phyloP scores from a whole-genome alignment of 2,888 invertebrate species.

The Clunio marinus region DNA sequence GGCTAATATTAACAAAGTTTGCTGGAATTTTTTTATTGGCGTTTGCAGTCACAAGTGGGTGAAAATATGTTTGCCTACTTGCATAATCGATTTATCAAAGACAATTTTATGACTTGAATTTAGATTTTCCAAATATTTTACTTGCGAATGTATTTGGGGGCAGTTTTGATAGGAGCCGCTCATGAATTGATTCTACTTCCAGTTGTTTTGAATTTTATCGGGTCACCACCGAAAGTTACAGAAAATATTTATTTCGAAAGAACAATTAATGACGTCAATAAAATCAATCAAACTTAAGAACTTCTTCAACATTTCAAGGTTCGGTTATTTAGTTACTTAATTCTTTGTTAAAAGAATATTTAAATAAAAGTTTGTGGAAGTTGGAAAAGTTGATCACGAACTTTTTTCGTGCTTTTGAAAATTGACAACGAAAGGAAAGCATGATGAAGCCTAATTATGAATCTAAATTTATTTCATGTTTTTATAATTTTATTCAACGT shows the following conservation, averaged over 20 bases:
- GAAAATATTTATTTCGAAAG: too few species aligned
- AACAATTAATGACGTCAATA: neutral
- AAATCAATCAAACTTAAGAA: neutral
- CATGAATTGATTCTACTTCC: conserved; percentile 92
- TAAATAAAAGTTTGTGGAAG: too few species aligned
- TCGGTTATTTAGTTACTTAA: too few species aligned
- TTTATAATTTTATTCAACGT: too few species aligned
- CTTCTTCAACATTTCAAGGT: neutral
- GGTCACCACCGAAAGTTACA: conserved; percentile 45
- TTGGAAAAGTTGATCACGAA: too few species aligned
- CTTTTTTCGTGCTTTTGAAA: too few species aligned
- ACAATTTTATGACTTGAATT: neutral
- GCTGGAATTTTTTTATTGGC: conserved; percentile 84
- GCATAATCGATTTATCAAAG: neutral
- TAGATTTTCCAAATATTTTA: conserved; percentile 80
- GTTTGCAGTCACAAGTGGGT: conserved; percentile 81
- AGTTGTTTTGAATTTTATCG: conserved; percentile 77
- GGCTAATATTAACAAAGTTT: conserved; percentile 92
- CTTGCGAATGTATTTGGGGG: conserved; percentile 93
- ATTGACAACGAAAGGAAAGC: too few species aligned
- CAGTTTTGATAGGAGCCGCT: conserved; percentile 84
- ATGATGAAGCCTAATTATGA: too few species aligned
- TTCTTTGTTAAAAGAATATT: too few species aligned
- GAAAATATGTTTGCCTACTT: neutral
- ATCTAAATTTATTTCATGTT: too few species aligned